Evolutionary conservation across 2,888 invertebrate genomes (phyloP).

Genomic region (Drosophila meridiana): DNA sequence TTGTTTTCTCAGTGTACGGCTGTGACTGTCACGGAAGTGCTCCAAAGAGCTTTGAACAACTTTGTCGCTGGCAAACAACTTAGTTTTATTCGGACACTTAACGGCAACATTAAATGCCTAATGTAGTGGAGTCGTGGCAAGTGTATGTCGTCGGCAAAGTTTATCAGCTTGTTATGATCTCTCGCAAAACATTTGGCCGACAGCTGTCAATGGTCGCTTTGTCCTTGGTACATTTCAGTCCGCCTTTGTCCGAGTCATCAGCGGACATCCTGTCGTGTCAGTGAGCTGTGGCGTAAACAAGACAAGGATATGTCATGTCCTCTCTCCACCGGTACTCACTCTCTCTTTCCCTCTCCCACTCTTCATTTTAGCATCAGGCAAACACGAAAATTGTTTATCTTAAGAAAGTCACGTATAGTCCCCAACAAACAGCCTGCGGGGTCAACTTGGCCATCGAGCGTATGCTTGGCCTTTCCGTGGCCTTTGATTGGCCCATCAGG

Average conservation of each 20-base stretch:
- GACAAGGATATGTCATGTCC: slow-evolving; percentile 29
- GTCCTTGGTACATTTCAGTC: slow-evolving; percentile 17
- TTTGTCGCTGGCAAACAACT: slow-evolving; percentile 41
- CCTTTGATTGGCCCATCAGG: slow-evolving; percentile 35
- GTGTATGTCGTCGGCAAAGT: slow-evolving; percentile 36
- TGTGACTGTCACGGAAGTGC: slow-evolving; percentile 47
- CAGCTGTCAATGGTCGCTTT: slow-evolving; percentile 35
- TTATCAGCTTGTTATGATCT: slow-evolving; percentile 53
- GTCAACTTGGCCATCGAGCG: slow-evolving; percentile 1
- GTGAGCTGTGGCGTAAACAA: slow-evolving; percentile 46
- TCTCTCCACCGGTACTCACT: neutral
- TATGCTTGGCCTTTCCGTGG: slow-evolving; percentile 2
- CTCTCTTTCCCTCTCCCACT: neutral
- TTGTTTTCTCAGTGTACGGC: slow-evolving; percentile 16
- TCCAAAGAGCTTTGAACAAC: slow-evolving; percentile 48
- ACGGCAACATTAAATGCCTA: slow-evolving; percentile 38
- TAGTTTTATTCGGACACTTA: slow-evolving; percentile 27
- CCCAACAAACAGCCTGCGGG: slow-evolving; percentile 3
- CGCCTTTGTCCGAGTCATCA: slow-evolving; percentile 39
- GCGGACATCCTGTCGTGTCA: slow-evolving; percentile 51
- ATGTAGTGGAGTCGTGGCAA: slow-evolving; percentile 28
- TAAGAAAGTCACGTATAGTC: slow-evolving; percentile 46
- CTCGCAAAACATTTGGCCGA: slow-evolving; percentile 35
- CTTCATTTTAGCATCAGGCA: slow-evolving; percentile 10
- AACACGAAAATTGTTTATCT: slow-evolving; percentile 46